Conservation (phyloP, 2,888 invertebrate genomes). For the Amphimallon solstitiale region DNA sequence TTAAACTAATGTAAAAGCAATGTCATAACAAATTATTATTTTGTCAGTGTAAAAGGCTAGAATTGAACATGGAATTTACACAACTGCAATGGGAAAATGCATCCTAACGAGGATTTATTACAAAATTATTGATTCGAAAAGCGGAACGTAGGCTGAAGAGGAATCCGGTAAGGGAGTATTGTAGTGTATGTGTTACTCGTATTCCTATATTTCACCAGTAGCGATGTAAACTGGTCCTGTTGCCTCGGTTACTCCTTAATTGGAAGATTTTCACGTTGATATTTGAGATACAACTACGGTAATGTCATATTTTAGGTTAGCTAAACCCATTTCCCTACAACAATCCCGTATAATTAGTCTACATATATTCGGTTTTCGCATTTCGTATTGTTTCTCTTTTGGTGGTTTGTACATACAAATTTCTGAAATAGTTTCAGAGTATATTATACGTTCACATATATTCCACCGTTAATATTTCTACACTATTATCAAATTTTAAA, state of each 20-base stretch:
- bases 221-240: conserved; percentile 46
- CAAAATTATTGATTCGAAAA: conserved; percentile 18
- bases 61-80: too few relatives aligned
- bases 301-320: conserved; percentile 52
- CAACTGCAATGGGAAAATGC: too few relatives aligned
- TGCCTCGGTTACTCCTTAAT: conserved; percentile 58
- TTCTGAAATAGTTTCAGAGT: too few relatives aligned
- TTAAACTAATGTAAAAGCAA: too few relatives aligned
- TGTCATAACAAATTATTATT: too few relatives aligned
- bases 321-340: background rate
- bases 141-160: conserved; percentile 5
- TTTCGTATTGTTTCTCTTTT: too few relatives aligned
- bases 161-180: background rate
- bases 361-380: too few relatives aligned
- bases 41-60: too few relatives aligned
- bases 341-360: conserved; percentile 13
- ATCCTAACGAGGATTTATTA: conserved; percentile 13
- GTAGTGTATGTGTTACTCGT: conserved; percentile 13
- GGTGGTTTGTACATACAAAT: too few relatives aligned
- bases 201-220: conserved; percentile 25
- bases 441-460: too few relatives aligned
- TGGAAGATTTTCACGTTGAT: conserved; percentile 59
- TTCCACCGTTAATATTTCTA: too few relatives aligned
- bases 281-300: conserved; percentile 54
- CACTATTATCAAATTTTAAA: too few relatives aligned